A percentile compares a stretch with the other conserved stretches of the same genome.
Conservation (phyloP, 2,888 invertebrate species). For the Drosophila nigricruria region DNA sequence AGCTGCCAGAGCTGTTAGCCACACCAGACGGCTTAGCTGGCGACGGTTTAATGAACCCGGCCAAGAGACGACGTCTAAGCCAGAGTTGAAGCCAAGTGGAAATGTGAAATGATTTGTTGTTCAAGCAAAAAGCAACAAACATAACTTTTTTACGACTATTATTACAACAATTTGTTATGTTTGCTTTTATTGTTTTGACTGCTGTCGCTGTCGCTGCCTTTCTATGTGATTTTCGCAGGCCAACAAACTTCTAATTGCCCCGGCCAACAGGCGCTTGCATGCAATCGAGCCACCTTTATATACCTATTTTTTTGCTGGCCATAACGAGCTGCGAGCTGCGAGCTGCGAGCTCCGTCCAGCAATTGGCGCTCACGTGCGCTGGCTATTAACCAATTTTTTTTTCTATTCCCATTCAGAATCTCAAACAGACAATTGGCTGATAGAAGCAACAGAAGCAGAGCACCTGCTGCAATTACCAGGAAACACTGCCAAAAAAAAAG, state of each 20-base stretch:
- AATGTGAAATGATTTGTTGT: slow-evolving; percentile 75
- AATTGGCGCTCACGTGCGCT: slow-evolving; percentile 53
- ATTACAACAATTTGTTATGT: slow-evolving; percentile 71
- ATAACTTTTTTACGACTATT: slow-evolving; percentile 61
- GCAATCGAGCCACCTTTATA: slow-evolving; percentile 51
- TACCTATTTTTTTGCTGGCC: slow-evolving; percentile 13
- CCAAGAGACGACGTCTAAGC: slow-evolving; percentile 3
- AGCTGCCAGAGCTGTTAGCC: slow-evolving; percentile 43
- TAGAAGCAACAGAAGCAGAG: slow-evolving; percentile 14
- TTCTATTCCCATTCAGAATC: slow-evolving; percentile 35
- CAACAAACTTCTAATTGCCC: slow-evolving; percentile 77
- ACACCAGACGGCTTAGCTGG: slow-evolving; percentile 53
- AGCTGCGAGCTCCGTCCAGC: slow-evolving; percentile 21
- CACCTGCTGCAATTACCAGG: slow-evolving; percentile 66
- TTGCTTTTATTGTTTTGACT: slow-evolving; percentile 20
- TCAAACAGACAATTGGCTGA: slow-evolving; percentile 22
- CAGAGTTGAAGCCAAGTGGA: slow-evolving; percentile 28
- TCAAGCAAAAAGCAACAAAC: slow-evolving; percentile 63
- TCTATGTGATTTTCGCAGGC: slow-evolving; percentile 54
- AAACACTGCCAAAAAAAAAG: slow-evolving; percentile 34
- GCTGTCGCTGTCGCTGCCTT: slow-evolving; percentile 21
- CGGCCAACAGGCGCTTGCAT: slow-evolving; percentile 50
- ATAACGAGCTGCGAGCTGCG: slow-evolving; percentile 34
- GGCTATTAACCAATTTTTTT: slow-evolving; percentile 51
- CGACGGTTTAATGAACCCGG: slow-evolving; percentile 81